A percentile compares a stretch with the other conserved stretches of the same genome.
These are phyloP conservation scores for Halictus quadricinctus DNA, from an alignment of 2,888 invertebrate genomes.

Conservation along the genomic window DNA sequence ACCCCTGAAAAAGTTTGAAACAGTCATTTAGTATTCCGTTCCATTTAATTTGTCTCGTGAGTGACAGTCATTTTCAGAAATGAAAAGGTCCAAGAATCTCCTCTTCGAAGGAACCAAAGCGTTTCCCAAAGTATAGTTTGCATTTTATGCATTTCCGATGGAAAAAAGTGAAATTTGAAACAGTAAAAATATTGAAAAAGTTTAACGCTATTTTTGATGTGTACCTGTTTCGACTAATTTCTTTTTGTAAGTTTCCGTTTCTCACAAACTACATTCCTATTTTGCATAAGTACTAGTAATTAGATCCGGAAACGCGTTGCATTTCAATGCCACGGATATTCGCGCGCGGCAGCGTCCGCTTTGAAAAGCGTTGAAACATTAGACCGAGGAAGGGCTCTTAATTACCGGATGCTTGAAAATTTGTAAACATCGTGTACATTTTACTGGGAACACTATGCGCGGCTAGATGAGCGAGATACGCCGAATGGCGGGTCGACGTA, in stretches of 20 bases:
- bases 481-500: conserved; percentile 18
- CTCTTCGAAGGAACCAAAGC: not conserved
- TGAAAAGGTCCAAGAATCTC: not conserved
- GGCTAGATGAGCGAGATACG: conserved; percentile 19
- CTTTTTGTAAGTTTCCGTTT: no score
- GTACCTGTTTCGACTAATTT: no score
- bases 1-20: not conserved
- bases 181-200: no score
- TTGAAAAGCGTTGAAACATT: not conserved
- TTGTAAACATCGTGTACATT: conserved; percentile 19
- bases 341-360: not conserved
- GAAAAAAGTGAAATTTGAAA: no score
- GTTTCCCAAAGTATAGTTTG: no score
- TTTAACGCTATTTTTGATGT: no score
- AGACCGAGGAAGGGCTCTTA: not conserved
- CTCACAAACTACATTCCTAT: no score
- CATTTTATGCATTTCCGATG: no score
- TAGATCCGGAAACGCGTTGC: not conserved
- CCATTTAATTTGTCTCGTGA: not conserved
- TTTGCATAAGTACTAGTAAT: no score
- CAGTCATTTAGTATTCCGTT: not conserved
- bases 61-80: not conserved
- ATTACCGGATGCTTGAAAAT: not conserved
- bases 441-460: not conserved
- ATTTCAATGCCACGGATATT: not conserved